Conservation (phyloP, 1,140 invertebrate genomes). For the Neodiprion virginianus region DNA sequence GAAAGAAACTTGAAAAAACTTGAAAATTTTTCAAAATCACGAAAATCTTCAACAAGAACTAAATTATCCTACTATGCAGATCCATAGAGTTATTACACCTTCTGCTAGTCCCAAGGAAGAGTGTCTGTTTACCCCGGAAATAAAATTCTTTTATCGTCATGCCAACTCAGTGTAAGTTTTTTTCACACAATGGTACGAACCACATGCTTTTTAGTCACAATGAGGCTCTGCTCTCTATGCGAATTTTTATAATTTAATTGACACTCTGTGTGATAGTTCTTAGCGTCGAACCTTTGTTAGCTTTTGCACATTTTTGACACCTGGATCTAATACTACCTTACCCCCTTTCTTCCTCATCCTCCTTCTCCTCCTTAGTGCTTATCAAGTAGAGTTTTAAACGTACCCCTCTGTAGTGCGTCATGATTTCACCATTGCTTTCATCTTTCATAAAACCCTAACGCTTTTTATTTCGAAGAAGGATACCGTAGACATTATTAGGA, state of each 20-base stretch:
- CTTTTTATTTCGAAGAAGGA: conserved; percentile 19
- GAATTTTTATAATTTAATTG: conserved; percentile 23
- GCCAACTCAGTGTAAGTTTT: conserved; percentile 29
- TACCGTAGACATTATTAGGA: conserved; percentile 38
- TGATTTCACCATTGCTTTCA: conserved; percentile 52
- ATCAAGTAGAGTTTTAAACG: conserved; percentile 54
- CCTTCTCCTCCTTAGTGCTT: conserved; percentile 15
- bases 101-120: conserved; percentile 10
- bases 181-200: conserved; percentile 29
- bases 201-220: conserved; percentile 28
- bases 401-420: conserved; percentile 53
- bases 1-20: neutral
- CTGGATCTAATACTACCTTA: conserved; percentile 8
- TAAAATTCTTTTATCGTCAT: conserved; percentile 18
- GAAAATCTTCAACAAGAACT: neutral
- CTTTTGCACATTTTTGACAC: conserved; percentile 39
- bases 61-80: neutral
- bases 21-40: neutral
- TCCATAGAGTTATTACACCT: neutral
- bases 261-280: conserved; percentile 30
- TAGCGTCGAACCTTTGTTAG: conserved; percentile 31
- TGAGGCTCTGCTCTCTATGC: conserved; percentile 22
- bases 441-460: conserved; percentile 59
- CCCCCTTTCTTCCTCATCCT: conserved; percentile 25
- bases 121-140: neutral